These are phyloP conservation scores for Alces alces DNA, from an alignment of 2,113 vertebrate species.

Conservation along the genomic window DNA sequence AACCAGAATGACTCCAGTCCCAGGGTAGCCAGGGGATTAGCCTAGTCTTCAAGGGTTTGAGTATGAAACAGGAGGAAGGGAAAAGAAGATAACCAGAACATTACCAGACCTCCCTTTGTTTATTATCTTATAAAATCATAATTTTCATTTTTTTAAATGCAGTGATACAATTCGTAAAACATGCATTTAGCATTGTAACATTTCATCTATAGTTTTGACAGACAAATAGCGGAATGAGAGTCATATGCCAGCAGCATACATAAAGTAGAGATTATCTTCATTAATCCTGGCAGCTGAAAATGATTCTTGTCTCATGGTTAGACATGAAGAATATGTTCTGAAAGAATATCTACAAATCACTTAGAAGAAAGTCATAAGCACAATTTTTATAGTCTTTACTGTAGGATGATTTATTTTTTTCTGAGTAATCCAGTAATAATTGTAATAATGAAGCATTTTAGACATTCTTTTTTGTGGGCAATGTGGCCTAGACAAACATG, in stretches of 20 bases:
- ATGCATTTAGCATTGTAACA: background rate
- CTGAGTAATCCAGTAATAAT: background rate
- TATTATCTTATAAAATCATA: slow-evolving; percentile 25
- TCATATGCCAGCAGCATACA: background rate
- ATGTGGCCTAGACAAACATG: background rate
- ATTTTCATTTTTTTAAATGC: background rate
- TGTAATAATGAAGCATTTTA: background rate
- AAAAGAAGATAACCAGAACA: slow-evolving; percentile 36
- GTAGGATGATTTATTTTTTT: background rate
- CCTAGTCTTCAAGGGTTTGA: background rate
- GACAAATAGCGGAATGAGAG: background rate
- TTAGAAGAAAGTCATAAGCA: background rate
- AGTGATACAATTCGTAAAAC: background rate
- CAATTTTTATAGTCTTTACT: background rate
- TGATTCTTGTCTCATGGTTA: background rate
- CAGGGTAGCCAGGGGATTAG: background rate
- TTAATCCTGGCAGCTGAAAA: background rate
- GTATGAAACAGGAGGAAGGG: background rate
- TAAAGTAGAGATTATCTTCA: background rate
- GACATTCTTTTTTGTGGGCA: background rate
- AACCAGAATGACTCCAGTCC: slow-evolving; percentile 15
- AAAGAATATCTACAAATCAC: background rate
- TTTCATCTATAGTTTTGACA: background rate
- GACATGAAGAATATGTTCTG: background rate
- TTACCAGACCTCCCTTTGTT: background rate